Evolutionary conservation across 2,888 invertebrate genomes (phyloP).

Genomic region (Conus canariensis): DNA sequence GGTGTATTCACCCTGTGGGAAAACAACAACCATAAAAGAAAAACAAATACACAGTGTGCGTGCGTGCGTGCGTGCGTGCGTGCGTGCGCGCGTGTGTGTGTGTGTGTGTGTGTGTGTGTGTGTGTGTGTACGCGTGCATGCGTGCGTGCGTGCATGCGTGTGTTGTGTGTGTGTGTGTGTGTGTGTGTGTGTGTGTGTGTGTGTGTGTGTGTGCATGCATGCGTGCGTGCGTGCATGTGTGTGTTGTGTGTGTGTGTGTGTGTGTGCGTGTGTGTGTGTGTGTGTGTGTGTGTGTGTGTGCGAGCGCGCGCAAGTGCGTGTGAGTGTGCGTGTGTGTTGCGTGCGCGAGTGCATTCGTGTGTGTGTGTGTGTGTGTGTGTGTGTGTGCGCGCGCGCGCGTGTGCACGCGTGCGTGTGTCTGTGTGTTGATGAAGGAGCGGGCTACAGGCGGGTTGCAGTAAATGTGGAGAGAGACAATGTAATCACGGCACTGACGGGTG

Average conservation of each 20-base stretch:
- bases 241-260: background rate
- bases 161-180: background rate
- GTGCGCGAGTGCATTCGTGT: conserved; percentile 11
- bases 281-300: background rate
- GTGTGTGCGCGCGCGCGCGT: conserved; percentile 25
- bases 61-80: background rate
- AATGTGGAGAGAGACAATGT: no score
- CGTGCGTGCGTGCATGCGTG: background rate
- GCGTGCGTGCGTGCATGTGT: no score
- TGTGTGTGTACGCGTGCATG: background rate
- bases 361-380: conserved; percentile 29
- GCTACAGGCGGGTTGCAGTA: no score
- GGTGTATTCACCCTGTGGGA: no score
- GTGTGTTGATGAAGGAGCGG: background rate
- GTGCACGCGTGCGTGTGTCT: background rate
- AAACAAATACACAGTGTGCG: no score
- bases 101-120: background rate
- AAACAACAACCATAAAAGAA: no score
- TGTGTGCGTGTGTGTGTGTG: background rate
- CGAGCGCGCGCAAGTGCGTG: background rate
- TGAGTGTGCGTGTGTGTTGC: background rate
- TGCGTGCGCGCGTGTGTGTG: background rate
- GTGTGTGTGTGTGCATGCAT: background rate
- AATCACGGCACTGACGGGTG: background rate
- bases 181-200: conserved; percentile 1